Percentiles rank a stretch among this genome's conserved stretches.
Evolutionary conservation across 2,113 vertebrate species (phyloP).

Genomic region (Alaudala cheleensis): DNA sequence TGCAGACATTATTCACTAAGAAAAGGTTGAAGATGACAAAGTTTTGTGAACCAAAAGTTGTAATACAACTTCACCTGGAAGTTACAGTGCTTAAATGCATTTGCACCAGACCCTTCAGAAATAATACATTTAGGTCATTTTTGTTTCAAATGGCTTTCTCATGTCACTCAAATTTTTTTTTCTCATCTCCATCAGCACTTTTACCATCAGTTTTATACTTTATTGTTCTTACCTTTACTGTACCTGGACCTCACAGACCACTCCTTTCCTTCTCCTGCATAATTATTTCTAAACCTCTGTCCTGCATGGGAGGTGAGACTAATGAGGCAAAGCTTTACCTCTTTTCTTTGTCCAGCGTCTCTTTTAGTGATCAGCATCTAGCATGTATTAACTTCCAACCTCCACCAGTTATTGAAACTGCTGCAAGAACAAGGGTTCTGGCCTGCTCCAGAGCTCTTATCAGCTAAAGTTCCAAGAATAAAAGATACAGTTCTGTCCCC

Average conservation of each 20-base stretch:
- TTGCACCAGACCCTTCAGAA: neutral
- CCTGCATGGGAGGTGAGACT: neutral
- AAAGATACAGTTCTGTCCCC: neutral
- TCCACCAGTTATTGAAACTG: neutral
- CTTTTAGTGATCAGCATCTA: neutral
- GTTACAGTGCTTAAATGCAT: neutral
- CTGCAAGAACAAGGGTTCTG: neutral
- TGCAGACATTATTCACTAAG: neutral
- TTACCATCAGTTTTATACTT: neutral
- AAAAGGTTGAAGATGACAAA: neutral
- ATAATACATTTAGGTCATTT: neutral
- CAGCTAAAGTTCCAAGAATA: neutral
- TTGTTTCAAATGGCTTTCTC: neutral
- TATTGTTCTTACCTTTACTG: neutral
- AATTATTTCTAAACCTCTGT: neutral
- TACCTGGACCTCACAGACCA: neutral
- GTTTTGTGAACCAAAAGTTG: neutral
- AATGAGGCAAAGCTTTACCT: neutral
- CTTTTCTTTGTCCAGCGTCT: neutral
- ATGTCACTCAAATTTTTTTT: neutral
- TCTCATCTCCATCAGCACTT: neutral
- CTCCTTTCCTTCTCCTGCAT: neutral
- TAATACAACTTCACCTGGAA: neutral
- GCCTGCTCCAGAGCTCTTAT: neutral
- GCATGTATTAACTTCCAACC: neutral